phyloP scores from a whole-genome alignment of 2,797 vertebrate species.

The Garrulus glandarius region DNA sequence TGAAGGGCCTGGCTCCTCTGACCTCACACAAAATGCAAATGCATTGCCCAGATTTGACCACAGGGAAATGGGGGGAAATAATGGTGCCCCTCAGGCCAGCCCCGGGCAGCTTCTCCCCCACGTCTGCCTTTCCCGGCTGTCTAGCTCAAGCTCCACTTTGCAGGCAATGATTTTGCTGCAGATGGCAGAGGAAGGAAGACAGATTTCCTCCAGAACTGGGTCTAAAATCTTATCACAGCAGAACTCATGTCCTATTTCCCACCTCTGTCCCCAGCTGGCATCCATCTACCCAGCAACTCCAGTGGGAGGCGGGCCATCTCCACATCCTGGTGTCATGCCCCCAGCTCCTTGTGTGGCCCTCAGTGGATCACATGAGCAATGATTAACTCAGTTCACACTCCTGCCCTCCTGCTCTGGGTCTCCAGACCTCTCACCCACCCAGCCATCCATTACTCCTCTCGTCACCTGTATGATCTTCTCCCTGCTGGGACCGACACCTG shows the following conservation, averaged over 20 bases:
- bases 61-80: neutral
- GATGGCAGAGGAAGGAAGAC: neutral
- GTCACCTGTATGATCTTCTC: neutral
- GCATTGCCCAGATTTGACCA: neutral
- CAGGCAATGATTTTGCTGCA: neutral
- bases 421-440: neutral
- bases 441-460: neutral
- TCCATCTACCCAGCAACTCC: neutral
- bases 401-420: neutral
- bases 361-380: neutral
- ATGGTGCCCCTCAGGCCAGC: neutral
- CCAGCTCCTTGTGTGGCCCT: neutral
- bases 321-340: rapidly evolving
- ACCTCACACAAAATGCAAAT: neutral
- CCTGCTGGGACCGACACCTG: neutral
- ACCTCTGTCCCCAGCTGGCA: neutral
- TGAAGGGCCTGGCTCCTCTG: neutral
- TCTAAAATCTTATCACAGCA: neutral
- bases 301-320: neutral
- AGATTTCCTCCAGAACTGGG: neutral
- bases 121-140: neutral
- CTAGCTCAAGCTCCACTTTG: neutral
- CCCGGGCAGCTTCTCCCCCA: rapidly evolving
- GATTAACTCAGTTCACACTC: neutral
- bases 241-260: neutral